These are phyloP conservation scores for Dipodomys merriami DNA, from an alignment of 2,113 vertebrate species.

Conservation along the genomic window DNA sequence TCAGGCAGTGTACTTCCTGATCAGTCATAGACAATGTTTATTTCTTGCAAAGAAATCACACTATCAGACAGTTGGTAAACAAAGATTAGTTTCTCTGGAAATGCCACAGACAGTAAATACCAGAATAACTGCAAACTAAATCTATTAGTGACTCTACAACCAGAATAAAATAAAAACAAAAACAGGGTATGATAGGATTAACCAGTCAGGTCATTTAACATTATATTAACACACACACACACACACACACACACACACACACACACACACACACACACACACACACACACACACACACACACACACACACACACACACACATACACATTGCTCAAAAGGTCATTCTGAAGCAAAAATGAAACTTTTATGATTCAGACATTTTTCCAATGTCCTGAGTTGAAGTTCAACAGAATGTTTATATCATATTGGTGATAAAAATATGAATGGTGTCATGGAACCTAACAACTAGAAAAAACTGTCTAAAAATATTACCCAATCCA, in stretches of 20 bases:
- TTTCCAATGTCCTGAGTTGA: background rate
- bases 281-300: background rate
- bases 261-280: background rate
- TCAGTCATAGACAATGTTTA: constrained; percentile 56
- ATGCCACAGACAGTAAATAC: constrained; percentile 56
- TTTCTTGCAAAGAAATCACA: constrained; percentile 48
- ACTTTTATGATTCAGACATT: constrained; percentile 2
- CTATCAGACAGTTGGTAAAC: constrained; percentile 40
- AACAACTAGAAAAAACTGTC: background rate
- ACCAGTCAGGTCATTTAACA: background rate
- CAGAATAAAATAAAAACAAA: background rate
- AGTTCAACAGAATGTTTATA: constrained; percentile 4
- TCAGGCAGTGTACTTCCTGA: background rate
- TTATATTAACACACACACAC: background rate
- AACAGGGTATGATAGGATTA: background rate
- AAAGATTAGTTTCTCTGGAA: constrained; percentile 49
- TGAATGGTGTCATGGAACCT: background rate
- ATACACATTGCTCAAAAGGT: background rate
- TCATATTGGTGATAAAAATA: constrained; percentile 11
- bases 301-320: too few relatives aligned
- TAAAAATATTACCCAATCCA: background rate
- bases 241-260: too few relatives aligned
- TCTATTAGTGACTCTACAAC: constrained; percentile 5
- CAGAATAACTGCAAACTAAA: constrained; percentile 26
- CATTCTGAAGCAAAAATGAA: constrained; percentile 61